These are phyloP conservation scores for Arge pagana DNA, from an alignment of 2,888 invertebrate species.

Conservation along the genomic window DNA sequence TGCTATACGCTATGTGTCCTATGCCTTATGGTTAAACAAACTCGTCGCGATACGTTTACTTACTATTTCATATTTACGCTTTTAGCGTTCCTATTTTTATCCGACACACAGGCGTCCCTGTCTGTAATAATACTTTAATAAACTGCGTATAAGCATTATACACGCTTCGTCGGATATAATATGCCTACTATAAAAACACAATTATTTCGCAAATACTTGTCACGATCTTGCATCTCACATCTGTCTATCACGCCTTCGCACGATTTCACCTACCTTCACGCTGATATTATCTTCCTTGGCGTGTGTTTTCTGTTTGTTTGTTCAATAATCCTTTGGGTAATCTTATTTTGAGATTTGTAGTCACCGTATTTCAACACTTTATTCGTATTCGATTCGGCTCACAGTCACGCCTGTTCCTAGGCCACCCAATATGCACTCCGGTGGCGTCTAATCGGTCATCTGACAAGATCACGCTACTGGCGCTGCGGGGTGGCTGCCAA, in stretches of 20 bases:
- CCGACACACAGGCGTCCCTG: neutral
- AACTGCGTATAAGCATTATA: constrained; percentile 8
- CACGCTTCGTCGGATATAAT: neutral
- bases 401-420: constrained; percentile 16
- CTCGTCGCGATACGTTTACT: no score
- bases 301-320: neutral
- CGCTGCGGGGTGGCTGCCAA: no score
- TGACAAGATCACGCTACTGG: no score
- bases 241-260: no score
- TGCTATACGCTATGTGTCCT: constrained; percentile 16
- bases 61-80: constrained; percentile 11
- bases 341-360: constrained; percentile 2
- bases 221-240: no score
- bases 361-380: neutral
- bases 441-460: neutral
- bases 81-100: constrained; percentile 15
- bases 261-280: constrained; percentile 1
- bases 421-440: constrained; percentile 9
- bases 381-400: constrained; percentile 2
- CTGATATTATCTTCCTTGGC: neutral
- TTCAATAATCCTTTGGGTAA: neutral
- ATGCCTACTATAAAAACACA: neutral
- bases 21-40: constrained; percentile 10
- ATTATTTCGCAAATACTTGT: neutral
- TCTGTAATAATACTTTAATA: constrained; percentile 9